Conservation (phyloP, 2,113 vertebrate genomes). For the Aspidoscelis tigris region DNA sequence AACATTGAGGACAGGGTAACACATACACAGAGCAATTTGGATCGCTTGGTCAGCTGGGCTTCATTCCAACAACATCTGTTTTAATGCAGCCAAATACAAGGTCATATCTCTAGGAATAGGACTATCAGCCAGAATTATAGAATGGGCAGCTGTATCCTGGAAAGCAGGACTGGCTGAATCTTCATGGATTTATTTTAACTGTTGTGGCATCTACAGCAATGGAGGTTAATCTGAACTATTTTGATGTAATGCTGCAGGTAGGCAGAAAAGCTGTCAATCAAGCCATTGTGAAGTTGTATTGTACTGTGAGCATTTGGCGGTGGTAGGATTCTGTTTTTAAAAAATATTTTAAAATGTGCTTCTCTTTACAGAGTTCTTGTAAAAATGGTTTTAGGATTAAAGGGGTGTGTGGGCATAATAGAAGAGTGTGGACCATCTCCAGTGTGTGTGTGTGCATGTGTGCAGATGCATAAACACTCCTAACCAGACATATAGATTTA, state of each 20-base stretch:
- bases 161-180: slow-evolving; percentile 3
- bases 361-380: not conserved
- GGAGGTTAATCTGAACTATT: not conserved
- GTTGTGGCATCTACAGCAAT: not conserved
- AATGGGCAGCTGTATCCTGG: slow-evolving; percentile 5
- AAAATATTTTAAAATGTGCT: not conserved
- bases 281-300: not conserved
- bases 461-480: not conserved
- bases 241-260: not conserved
- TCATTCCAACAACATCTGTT: slow-evolving; percentile 25
- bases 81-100: slow-evolving; percentile 31
- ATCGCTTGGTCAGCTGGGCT: slow-evolving; percentile 39
- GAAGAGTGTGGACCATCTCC: not conserved
- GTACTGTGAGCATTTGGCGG: not conserved
- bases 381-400: not conserved
- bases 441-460: not conserved
- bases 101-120: slow-evolving; percentile 34
- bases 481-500: not conserved
- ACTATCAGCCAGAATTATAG: slow-evolving; percentile 13
- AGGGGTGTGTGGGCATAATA: not conserved
- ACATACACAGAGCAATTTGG: slow-evolving; percentile 20
- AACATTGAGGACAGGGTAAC: slow-evolving; percentile 27
- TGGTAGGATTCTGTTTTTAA: not conserved
- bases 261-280: not conserved
- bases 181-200: not conserved